phyloP scores from a whole-genome alignment of 2,113 vertebrate species.

The Microcebus griseorufus region DNA sequence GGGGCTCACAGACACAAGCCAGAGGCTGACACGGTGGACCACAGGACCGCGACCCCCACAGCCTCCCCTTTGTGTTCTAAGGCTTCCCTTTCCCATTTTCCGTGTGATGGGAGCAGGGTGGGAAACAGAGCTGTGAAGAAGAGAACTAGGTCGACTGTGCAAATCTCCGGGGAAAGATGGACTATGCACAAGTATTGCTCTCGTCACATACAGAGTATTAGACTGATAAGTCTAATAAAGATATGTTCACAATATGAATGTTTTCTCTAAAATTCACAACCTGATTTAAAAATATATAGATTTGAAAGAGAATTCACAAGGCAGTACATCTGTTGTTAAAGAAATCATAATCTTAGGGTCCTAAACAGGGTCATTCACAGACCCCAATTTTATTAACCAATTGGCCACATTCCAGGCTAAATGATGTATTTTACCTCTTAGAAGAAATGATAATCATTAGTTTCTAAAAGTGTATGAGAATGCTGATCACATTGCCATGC shows the following conservation, averaged over 20 bases:
- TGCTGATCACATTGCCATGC: not conserved
- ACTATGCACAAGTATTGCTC: not conserved
- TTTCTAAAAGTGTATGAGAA: not conserved
- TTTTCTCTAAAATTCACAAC: not conserved
- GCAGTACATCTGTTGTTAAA: not conserved
- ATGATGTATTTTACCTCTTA: not conserved
- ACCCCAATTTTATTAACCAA: not conserved
- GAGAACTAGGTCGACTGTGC: not conserved
- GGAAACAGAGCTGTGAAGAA: not conserved
- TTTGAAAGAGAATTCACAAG: not conserved
- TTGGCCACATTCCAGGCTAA: not conserved
- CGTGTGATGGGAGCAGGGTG: not conserved
- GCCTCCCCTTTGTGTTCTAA: not conserved
- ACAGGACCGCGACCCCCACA: too few species aligned
- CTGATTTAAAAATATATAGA: not conserved
- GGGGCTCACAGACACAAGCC: not conserved
- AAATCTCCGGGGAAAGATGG: not conserved
- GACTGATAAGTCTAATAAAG: not conserved
- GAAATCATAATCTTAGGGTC: not conserved
- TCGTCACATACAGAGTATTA: not conserved
- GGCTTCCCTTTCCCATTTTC: not conserved
- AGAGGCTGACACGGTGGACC: too few species aligned
- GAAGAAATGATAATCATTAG: not conserved
- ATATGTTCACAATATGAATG: not conserved
- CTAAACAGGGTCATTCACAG: not conserved